These are phyloP conservation scores for Echinometra lucunter DNA, from an alignment of 53 echinoderm and acorn worm genomes.

Conservation along the genomic window DNA sequence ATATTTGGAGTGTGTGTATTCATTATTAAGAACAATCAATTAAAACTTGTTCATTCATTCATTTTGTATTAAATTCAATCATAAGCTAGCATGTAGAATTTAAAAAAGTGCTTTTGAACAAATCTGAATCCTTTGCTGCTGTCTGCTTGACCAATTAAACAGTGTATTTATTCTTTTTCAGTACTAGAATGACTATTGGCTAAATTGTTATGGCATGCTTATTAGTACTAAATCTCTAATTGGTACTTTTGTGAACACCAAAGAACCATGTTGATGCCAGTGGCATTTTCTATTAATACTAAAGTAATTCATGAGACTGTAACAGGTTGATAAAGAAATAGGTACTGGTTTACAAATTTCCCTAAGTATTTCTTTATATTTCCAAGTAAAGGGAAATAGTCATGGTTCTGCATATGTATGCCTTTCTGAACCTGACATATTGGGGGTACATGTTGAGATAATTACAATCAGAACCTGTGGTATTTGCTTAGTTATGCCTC, in stretches of 20 bases:
- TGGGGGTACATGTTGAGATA: background rate
- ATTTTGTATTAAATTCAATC: background rate
- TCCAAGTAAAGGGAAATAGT: background rate
- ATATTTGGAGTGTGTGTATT: background rate
- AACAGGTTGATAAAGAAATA: background rate
- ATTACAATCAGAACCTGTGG: background rate
- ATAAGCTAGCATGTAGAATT: background rate
- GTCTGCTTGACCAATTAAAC: background rate
- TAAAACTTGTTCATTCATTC: background rate
- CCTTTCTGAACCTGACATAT: background rate
- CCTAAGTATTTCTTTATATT: background rate
- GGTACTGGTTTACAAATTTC: too few relatives aligned
- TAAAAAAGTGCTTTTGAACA: background rate
- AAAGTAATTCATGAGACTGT: background rate
- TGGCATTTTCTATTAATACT: background rate
- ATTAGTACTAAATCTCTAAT: background rate
- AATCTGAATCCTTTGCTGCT: background rate
- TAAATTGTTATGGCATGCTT: background rate
- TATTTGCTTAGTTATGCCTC: background rate
- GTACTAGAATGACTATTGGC: background rate
- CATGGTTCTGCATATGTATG: background rate
- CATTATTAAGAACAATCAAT: background rate
- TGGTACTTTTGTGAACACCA: background rate
- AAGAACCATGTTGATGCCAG: background rate
- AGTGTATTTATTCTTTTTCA: background rate